These are phyloP conservation scores for Homarus americanus DNA, from an alignment of 1,140 invertebrate genomes.

Conservation along the genomic window DNA sequence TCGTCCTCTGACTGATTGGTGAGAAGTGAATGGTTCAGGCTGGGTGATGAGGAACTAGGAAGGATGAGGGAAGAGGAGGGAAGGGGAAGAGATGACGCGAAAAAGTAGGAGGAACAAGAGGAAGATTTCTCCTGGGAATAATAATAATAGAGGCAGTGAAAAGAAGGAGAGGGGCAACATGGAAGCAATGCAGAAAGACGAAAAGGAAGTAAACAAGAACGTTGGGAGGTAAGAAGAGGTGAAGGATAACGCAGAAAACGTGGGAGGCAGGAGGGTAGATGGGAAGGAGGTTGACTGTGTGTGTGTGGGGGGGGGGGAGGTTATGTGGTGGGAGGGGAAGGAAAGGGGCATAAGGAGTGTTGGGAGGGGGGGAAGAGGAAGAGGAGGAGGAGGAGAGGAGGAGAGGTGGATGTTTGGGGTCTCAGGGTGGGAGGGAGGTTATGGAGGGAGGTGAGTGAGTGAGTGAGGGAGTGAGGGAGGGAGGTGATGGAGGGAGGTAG, in stretches of 20 bases:
- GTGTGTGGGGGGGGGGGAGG: not conserved
- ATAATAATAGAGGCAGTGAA: not conserved
- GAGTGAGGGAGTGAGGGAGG: not conserved
- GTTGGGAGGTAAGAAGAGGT: not conserved
- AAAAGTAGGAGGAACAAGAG: not conserved
- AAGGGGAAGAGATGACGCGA: not conserved
- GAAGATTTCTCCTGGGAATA: not conserved
- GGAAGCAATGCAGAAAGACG: not conserved
- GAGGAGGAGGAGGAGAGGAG: not conserved
- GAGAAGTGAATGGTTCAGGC: not conserved
- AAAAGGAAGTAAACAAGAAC: not conserved
- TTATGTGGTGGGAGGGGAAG: not conserved
- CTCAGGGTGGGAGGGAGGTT: not conserved
- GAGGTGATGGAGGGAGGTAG: not conserved
- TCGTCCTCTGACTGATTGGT: not conserved
- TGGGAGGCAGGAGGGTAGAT: not conserved
- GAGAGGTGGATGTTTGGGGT: too few species aligned
- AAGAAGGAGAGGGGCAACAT: not conserved
- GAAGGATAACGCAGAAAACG: not conserved
- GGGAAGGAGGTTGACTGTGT: not conserved
- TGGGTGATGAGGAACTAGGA: not conserved
- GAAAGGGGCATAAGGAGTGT: too few species aligned
- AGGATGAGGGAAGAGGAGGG: not conserved
- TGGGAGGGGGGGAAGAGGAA: not conserved
- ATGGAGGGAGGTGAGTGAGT: too few species aligned